Conservation (phyloP, 1,140 invertebrate genomes). For the Ceratoteleas bidentatus region DNA sequence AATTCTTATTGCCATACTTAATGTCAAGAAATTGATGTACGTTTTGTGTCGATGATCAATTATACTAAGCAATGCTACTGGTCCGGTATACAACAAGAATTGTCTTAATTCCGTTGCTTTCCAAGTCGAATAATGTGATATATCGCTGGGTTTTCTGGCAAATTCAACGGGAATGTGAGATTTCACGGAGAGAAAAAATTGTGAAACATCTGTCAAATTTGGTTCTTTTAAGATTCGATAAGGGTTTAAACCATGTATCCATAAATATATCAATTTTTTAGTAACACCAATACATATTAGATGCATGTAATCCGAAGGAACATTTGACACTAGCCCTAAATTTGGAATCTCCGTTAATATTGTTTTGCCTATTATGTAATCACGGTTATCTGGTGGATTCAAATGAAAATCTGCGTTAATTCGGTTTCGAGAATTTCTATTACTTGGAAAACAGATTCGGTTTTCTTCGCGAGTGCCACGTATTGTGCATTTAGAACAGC, state of each 20-base stretch:
- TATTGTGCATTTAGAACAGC: conserved; percentile 73
- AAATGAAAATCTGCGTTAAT: conserved; percentile 1
- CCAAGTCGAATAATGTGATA: too few relatives aligned
- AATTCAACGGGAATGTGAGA: too few relatives aligned
- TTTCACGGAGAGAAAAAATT: too few relatives aligned
- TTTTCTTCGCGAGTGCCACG: conserved; percentile 58
- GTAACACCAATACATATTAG: conserved; percentile 67
- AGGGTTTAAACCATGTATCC: too few relatives aligned
- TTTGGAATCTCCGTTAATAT: conserved; percentile 33
- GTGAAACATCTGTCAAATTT: too few relatives aligned
- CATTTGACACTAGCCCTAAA: conserved; percentile 58
- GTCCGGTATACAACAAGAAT: too few relatives aligned
- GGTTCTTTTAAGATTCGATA: too few relatives aligned
- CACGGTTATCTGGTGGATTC: conserved; percentile 11
- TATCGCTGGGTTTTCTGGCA: too few relatives aligned
- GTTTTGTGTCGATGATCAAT: too few relatives aligned
- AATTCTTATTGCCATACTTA: conserved; percentile 35
- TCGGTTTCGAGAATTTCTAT: neutral
- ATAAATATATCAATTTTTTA: conserved; percentile 26
- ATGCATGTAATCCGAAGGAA: conserved; percentile 69
- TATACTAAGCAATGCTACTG: too few relatives aligned
- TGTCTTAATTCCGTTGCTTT: too few relatives aligned
- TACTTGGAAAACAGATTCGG: conserved; percentile 61
- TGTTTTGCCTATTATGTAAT: conserved; percentile 13
- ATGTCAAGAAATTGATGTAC: neutral